These are phyloP conservation scores for Scaptomyza polygonia DNA, from an alignment of 2,888 invertebrate genomes.

Conservation along the genomic window DNA sequence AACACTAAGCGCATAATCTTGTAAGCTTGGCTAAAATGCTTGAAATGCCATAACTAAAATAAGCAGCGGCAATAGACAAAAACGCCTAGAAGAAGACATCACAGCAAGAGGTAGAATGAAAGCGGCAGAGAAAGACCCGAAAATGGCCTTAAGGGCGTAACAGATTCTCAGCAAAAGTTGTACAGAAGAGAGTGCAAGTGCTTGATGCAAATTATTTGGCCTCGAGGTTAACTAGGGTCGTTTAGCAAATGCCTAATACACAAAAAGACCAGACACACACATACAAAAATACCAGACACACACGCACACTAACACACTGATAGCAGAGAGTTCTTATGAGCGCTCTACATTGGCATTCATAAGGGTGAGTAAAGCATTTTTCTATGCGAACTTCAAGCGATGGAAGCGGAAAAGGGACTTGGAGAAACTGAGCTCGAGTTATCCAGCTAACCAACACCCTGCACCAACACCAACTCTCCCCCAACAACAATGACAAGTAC, in stretches of 20 bases:
- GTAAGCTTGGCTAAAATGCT: slow-evolving; percentile 76
- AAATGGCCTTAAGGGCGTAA: slow-evolving; percentile 55
- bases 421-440: slow-evolving; percentile 30
- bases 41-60: slow-evolving; percentile 78
- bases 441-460: neutral
- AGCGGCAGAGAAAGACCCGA: slow-evolving; percentile 10
- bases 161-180: slow-evolving; percentile 63
- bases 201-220: slow-evolving; percentile 80
- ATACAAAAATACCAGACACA: slow-evolving; percentile 21
- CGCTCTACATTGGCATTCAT: slow-evolving; percentile 71
- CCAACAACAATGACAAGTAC: slow-evolving; percentile 79
- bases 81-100: slow-evolving; percentile 20
- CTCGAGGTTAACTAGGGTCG: slow-evolving; percentile 80
- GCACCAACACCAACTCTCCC: slow-evolving; percentile 2
- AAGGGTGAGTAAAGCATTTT: slow-evolving; percentile 67
- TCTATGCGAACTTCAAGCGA: slow-evolving; percentile 34
- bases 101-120: neutral
- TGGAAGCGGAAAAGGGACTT: neutral
- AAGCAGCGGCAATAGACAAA: slow-evolving; percentile 63
- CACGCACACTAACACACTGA: slow-evolving; percentile 29
- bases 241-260: slow-evolving; percentile 77
- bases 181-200: slow-evolving; percentile 68
- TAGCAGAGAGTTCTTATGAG: slow-evolving; percentile 63
- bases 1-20: slow-evolving; percentile 77
- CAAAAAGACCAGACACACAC: slow-evolving; percentile 47